These are phyloP conservation scores for Rhopalosiphum maidis DNA, from an alignment of 1,140 invertebrate genomes.

Conservation along the genomic window DNA sequence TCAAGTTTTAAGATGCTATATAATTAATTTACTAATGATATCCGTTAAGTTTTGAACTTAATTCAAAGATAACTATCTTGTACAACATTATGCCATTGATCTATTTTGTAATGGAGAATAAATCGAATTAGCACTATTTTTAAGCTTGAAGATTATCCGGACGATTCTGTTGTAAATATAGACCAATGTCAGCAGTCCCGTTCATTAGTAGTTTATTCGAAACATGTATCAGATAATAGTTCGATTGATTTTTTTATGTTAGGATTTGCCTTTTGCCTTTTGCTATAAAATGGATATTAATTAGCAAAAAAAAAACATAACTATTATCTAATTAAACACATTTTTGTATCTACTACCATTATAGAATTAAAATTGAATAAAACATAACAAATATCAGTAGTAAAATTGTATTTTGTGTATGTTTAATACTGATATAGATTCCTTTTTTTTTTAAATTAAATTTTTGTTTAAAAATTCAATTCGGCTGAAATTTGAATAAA, in stretches of 20 bases:
- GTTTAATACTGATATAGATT: too few species aligned
- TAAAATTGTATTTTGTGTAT: too few species aligned
- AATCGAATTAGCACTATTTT: neutral
- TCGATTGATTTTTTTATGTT: neutral
- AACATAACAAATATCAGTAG: neutral
- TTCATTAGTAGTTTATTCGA: neutral
- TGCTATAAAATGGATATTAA: neutral
- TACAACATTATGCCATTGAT: neutral
- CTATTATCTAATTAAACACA: neutral
- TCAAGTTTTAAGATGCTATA: neutral
- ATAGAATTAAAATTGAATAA: neutral
- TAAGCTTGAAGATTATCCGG: neutral
- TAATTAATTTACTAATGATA: neutral
- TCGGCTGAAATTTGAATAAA: neutral
- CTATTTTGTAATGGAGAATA: neutral
- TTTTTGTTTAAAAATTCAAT: neutral
- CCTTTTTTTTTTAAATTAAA: too few species aligned
- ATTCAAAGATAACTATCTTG: neutral
- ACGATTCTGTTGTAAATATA: neutral
- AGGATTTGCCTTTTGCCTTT: neutral
- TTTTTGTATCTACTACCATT: neutral
- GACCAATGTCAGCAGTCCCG: neutral
- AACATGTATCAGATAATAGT: neutral
- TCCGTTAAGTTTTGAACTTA: neutral
- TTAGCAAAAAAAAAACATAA: neutral